phyloP scores from a whole-genome alignment of 2,888 invertebrate genomes.

The Dorcus parallelipipedus region DNA sequence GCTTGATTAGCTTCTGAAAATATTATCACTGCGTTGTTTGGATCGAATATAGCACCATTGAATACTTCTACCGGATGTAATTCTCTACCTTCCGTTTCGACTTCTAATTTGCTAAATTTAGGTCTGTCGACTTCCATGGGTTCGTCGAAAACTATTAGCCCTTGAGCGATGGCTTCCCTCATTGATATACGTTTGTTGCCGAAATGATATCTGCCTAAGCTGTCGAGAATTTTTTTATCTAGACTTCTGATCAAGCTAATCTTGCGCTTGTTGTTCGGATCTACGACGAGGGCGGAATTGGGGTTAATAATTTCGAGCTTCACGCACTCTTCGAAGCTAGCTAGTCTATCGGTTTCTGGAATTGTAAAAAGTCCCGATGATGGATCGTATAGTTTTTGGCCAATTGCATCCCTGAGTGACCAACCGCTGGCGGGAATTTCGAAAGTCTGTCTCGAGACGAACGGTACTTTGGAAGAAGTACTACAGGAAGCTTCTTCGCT shows the following conservation, averaged over 20 bases:
- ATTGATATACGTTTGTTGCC: conserved; percentile 62
- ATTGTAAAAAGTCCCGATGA: conserved; percentile 79
- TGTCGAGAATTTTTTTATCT: conserved; percentile 74
- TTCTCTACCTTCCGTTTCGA: not conserved
- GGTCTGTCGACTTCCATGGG: conserved; percentile 27
- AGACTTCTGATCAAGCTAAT: conserved; percentile 69
- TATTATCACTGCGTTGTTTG: conserved; percentile 70
- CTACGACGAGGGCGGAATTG: conserved; percentile 76
- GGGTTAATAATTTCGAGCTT: conserved; percentile 81
- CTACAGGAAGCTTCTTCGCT: not conserved
- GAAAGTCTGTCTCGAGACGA: conserved; percentile 55
- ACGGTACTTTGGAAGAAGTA: not conserved
- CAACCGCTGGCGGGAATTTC: conserved; percentile 83
- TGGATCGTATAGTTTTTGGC: conserved; percentile 78
- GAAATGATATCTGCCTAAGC: conserved; percentile 69
- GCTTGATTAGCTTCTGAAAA: conserved; percentile 64
- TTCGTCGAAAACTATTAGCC: conserved; percentile 61
- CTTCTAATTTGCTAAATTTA: conserved; percentile 10
- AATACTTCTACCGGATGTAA: conserved; percentile 70
- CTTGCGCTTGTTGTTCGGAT: conserved; percentile 59
- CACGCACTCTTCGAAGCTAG: conserved; percentile 85
- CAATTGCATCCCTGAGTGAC: conserved; percentile 79
- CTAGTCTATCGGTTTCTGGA: conserved; percentile 78
- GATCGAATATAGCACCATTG: conserved; percentile 75
- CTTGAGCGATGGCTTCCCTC: conserved; percentile 69